Evolutionary conservation across 2,797 vertebrate genomes (phyloP).

Genomic region (Sylvia borin): DNA sequence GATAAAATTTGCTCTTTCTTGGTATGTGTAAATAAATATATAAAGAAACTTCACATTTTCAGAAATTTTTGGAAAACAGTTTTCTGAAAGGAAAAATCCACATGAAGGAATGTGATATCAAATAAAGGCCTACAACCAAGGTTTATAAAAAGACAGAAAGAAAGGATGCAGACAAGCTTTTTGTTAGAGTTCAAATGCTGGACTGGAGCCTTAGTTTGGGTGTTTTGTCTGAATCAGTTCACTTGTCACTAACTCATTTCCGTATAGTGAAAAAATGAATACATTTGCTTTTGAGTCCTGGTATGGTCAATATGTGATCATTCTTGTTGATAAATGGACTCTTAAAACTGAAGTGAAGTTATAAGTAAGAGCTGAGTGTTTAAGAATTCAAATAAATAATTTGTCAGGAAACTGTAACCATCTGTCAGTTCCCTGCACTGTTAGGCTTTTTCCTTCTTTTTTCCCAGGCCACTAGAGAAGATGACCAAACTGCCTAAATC

Average conservation of each 20-base stretch:
- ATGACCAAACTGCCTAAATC: not conserved
- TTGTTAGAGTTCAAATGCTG: not conserved
- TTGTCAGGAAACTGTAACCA: slow-evolving; percentile 53
- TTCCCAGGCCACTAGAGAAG: slow-evolving; percentile 5
- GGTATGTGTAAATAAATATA: not conserved
- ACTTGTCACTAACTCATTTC: slow-evolving; percentile 11
- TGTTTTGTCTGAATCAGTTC: slow-evolving; percentile 19
- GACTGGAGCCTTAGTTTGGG: not conserved
- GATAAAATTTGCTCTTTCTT: not conserved
- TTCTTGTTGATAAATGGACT: slow-evolving; percentile 56
- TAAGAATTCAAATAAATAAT: slow-evolving; percentile 60
- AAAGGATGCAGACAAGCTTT: not conserved
- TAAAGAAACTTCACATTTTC: not conserved
- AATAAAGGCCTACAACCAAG: not conserved
- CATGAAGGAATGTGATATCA: rapidly evolving
- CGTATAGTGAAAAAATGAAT: not conserved
- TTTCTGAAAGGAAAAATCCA: not conserved
- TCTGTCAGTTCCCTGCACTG: slow-evolving; percentile 31
- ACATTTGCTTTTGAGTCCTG: slow-evolving; percentile 25
- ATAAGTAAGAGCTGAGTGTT: slow-evolving; percentile 43
- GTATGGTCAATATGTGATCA: slow-evolving; percentile 24
- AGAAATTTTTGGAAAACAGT: not conserved
- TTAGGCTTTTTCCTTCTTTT: not conserved
- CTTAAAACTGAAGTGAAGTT: slow-evolving; percentile 52
- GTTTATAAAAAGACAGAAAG: not conserved